These are phyloP conservation scores for Dysidea cf. avara DNA, from an alignment of 37 sponge, comb jelly and placozoan species.

Conservation along the genomic window DNA sequence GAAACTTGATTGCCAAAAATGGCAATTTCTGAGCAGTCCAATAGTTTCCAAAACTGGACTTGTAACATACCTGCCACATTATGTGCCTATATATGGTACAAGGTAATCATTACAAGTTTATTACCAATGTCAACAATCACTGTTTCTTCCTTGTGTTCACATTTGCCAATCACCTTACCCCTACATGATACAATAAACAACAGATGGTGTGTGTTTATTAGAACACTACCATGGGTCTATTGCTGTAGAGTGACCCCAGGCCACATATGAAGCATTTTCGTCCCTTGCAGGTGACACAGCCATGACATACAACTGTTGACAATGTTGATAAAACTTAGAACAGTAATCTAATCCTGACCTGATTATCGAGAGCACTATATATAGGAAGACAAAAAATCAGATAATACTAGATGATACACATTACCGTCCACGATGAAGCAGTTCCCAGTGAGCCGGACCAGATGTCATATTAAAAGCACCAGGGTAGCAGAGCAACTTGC, in stretches of 20 bases:
- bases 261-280: slow-evolving; percentile 61
- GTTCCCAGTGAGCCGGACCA: slow-evolving; percentile 95
- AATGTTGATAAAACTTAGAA: not conserved
- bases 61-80: too few species aligned
- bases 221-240: slow-evolving; percentile 73
- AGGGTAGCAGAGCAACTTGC: slow-evolving; percentile 83
- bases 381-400: not conserved
- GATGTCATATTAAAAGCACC: slow-evolving; percentile 97
- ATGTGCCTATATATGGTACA: too few species aligned
- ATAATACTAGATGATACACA: not conserved
- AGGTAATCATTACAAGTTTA: too few species aligned
- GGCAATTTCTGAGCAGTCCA: too few species aligned
- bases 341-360: slow-evolving; percentile 14
- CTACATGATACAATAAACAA: not conserved
- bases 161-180: slow-evolving; percentile 39
- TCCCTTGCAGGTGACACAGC: slow-evolving; percentile 84
- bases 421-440: slow-evolving; percentile 70
- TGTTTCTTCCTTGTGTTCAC: slow-evolving; percentile 17
- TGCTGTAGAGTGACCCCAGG: slow-evolving; percentile 85
- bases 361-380: slow-evolving; percentile 70
- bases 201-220: not conserved
- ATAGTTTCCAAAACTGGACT: too few species aligned
- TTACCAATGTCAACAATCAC: slow-evolving; percentile 25
- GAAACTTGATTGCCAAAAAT: too few species aligned
- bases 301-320: slow-evolving; percentile 49